Evolutionary conservation across 92 coral and sea anemone genomes (phyloP).

Genomic region (Chrysogorgia sp.): DNA sequence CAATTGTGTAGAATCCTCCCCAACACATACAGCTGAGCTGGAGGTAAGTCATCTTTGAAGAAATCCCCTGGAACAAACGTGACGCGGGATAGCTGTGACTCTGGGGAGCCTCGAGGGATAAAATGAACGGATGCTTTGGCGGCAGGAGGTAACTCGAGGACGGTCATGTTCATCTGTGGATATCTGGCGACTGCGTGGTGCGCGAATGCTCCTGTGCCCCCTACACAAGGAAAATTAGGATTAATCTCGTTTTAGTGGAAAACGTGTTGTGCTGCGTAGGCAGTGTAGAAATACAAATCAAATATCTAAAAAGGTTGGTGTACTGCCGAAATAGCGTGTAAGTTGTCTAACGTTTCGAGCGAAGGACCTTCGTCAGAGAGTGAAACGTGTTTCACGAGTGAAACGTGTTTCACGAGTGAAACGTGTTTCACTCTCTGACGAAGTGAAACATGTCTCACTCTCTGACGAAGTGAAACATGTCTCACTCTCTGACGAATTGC

Average conservation of each 20-base stretch:
- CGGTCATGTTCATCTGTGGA: constrained; percentile 49
- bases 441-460: background rate
- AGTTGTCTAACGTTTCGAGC: too few species aligned
- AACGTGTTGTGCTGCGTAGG: too few species aligned
- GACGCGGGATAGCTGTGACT: constrained; percentile 40
- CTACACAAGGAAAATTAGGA: constrained; percentile 4
- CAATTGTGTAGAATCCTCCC: constrained; percentile 49
- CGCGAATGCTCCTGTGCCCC: constrained; percentile 52
- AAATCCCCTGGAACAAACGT: constrained; percentile 48
- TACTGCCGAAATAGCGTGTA: too few species aligned
- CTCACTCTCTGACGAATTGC: background rate
- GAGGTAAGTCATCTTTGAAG: constrained; percentile 48
- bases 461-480: background rate
- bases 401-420: too few species aligned
- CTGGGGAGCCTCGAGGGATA: constrained; percentile 32
- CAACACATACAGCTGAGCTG: constrained; percentile 48
- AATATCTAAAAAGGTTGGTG: too few species aligned
- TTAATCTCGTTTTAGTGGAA: background rate
- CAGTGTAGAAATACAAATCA: too few species aligned
- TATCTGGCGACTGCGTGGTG: constrained; percentile 50
- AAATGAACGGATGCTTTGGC: constrained; percentile 44
- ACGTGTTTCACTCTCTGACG: background rate
- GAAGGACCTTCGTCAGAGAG: too few species aligned
- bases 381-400: too few species aligned
- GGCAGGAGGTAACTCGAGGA: constrained; percentile 52